phyloP scores from a whole-genome alignment of 2,888 invertebrate genomes.

The Nephrotoma guestfalica region DNA sequence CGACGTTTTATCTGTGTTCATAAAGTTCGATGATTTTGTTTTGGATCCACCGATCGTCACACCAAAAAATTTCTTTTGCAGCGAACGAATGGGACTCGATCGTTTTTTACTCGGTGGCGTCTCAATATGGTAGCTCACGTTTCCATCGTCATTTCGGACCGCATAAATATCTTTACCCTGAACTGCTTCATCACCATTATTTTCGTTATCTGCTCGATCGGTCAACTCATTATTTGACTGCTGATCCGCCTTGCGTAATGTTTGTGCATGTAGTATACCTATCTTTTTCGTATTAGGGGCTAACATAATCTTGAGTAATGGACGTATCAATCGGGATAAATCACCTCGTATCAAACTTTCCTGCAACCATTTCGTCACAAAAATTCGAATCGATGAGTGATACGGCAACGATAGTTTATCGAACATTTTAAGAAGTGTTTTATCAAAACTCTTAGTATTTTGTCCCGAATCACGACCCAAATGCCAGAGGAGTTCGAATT shows the following conservation, averaged over 20 bases:
- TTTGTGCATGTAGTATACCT: slow-evolving; percentile 58
- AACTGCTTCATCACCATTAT: slow-evolving; percentile 20
- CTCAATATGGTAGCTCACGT: slow-evolving; percentile 40
- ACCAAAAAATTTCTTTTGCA: slow-evolving; percentile 32
- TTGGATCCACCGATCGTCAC: slow-evolving; percentile 28
- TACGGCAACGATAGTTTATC: slow-evolving; percentile 27
- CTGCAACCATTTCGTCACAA: slow-evolving; percentile 62
- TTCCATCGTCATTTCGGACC: slow-evolving; percentile 68
- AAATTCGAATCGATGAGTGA: slow-evolving; percentile 30
- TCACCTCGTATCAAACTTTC: slow-evolving; percentile 61
- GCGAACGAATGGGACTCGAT: slow-evolving; percentile 28
- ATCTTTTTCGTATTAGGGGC: slow-evolving; percentile 68
- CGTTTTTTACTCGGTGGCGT: slow-evolving; percentile 22
- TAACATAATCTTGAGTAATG: slow-evolving; percentile 57
- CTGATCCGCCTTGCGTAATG: slow-evolving; percentile 36
- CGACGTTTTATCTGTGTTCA: slow-evolving; percentile 20
- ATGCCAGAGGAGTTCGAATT: slow-evolving; percentile 50
- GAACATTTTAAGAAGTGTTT: slow-evolving; percentile 47
- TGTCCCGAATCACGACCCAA: slow-evolving; percentile 52
- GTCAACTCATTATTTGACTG: slow-evolving; percentile 20
- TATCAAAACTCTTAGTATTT: slow-evolving; percentile 31
- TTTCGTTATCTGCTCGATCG: slow-evolving; percentile 20
- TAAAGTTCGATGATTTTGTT: slow-evolving; percentile 30
- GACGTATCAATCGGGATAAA: slow-evolving; percentile 61
- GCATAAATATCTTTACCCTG: slow-evolving; percentile 52